Conservation (phyloP, 2,113 vertebrate genomes). For the Hypocryptadius cinnamomeus region DNA sequence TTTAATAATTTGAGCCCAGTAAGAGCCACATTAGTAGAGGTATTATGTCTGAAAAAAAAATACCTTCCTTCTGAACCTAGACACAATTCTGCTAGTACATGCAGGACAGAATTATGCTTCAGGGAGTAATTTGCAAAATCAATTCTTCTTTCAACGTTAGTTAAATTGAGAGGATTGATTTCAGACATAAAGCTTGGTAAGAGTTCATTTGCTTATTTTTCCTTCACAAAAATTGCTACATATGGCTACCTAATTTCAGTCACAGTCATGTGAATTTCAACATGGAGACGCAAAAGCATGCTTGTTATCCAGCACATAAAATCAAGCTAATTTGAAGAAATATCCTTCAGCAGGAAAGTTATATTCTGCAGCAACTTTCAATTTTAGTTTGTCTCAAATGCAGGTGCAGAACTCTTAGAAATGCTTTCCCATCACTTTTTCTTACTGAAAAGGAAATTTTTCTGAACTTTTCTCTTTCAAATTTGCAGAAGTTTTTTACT, state of each 20-base stretch:
- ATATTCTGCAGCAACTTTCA: not conserved
- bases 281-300: not conserved
- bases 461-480: not conserved
- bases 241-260: not conserved
- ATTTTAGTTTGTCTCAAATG: not conserved
- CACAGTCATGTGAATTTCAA: not conserved
- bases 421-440: not conserved
- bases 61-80: not conserved
- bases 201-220: conserved; percentile 22
- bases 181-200: not conserved
- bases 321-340: not conserved
- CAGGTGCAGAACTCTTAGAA: not conserved
- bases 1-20: not conserved
- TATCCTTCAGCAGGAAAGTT: not conserved
- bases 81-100: not conserved
- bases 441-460: not conserved
- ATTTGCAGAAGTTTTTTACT: not conserved
- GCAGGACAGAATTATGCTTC: not conserved
- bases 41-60: not conserved
- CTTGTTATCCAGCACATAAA: not conserved
- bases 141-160: conserved; percentile 17
- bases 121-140: conserved; percentile 11
- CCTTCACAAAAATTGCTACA: not conserved
- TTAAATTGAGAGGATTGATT: conserved; percentile 48
- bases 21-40: not conserved